These are phyloP conservation scores for Staurois parvus DNA, from an alignment of 2,797 vertebrate species.

Conservation along the genomic window DNA sequence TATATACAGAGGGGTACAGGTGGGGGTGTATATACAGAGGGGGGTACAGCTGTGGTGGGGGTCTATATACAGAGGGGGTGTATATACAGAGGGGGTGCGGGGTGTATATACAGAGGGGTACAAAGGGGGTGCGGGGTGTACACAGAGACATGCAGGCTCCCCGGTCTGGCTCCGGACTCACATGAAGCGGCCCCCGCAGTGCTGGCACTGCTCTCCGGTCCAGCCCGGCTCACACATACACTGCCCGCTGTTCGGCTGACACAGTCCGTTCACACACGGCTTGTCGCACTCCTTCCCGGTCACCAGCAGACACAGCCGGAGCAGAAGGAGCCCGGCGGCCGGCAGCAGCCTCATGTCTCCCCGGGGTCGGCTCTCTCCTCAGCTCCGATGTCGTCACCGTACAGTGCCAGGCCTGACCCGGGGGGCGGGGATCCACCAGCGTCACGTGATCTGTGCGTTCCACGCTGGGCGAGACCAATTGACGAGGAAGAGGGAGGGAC, in stretches of 20 bases:
- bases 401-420: slow-evolving; percentile 37
- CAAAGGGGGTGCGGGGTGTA: too few species aligned
- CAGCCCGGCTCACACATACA: slow-evolving; percentile 91
- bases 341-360: slow-evolving; percentile 21
- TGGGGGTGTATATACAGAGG: too few species aligned
- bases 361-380: not conserved
- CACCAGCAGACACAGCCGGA: slow-evolving; percentile 65
- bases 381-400: slow-evolving; percentile 9
- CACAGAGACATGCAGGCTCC: too few species aligned
- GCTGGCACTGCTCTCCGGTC: slow-evolving; percentile 97
- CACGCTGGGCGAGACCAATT: not conserved
- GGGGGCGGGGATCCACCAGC: not conserved
- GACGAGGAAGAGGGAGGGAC: not conserved
- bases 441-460: not conserved
- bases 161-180: slow-evolving; percentile 64
- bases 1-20: too few species aligned
- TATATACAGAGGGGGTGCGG: too few species aligned
- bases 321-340: slow-evolving; percentile 64
- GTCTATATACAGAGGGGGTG: too few species aligned
- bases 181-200: slow-evolving; percentile 97
- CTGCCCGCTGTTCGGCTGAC: slow-evolving; percentile 83
- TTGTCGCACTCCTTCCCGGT: slow-evolving; percentile 89
- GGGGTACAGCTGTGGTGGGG: rapidly evolving
- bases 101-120: too few species aligned
- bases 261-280: slow-evolving; percentile 90